Evolutionary conservation across 2,113 vertebrate species (phyloP), one percentile per base, ranked within the genome.

Genomic region (Larimichthys crocea): DNA sequence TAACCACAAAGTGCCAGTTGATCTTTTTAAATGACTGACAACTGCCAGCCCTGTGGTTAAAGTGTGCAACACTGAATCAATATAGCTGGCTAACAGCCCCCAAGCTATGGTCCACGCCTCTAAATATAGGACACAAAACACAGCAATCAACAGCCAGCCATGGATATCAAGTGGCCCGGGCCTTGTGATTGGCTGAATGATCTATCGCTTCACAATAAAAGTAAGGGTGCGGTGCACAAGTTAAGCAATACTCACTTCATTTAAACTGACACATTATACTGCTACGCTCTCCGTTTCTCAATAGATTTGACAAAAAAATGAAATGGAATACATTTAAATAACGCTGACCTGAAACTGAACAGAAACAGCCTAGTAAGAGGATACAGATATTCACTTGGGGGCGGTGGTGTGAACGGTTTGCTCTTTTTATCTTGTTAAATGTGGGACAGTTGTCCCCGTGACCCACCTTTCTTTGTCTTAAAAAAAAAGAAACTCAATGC

Each of bases 121-220:
- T 89, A 91, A 86, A 92, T 89, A 88, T 87, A 91, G 90, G 82
- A 53, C 79, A 82, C 71, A 74, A 69, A 65, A 82, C 80, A 81
- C 56, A 60, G 67, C 73, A 60, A 76, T 86, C 79, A 84, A 77
- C 68, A 52, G 31, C 35, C 29, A 10, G 26, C 22, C 24, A 20
- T 56, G 68, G 73, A 57, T 74, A 81, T 90, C 67, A 80, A 67
- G 63, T 79, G 44, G 68, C 80, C 22, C 1, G 1, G 29, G 24
- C 29, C 19, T 68, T 56, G 60, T 8, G 74, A 81, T 76, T 62
- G 78, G 49, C 46, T 59, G n/a, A 80, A 61, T 10, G 65, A 53
- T 53, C 57, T 44, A 63, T 26, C 7, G 3, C 50, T 66, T 87
- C 52, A 88, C 67, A 88, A 82, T 84, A 35, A 74, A 52, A 67